A percentile compares a stretch with the other conserved stretches of the same genome.
Conservation (phyloP, 2,888 invertebrate genomes). For the Aplocera efformata region DNA sequence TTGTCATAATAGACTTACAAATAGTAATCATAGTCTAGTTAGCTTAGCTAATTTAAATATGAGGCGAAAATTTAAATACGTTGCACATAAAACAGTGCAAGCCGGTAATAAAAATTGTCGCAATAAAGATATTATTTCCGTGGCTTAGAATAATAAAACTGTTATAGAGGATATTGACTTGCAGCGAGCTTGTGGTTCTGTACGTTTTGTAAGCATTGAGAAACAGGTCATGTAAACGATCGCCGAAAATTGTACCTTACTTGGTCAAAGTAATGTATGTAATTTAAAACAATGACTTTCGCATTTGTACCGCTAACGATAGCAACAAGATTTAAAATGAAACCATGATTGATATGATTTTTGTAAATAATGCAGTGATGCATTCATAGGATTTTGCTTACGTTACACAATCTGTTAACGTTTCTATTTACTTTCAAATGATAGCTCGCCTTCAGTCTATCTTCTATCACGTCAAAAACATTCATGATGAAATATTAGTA, state of each 20-base stretch:
- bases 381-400: conserved; percentile 5
- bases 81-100: conserved; percentile 41
- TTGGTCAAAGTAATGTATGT: no score
- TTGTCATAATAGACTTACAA: no score
- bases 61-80: conserved; percentile 30
- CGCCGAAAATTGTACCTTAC: no score
- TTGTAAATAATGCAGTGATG: conserved; percentile 11
- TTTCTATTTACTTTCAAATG: conserved; percentile 11
- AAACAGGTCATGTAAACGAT: no score
- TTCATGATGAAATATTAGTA: conserved; percentile 30
- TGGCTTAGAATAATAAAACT: conserved; percentile 42
- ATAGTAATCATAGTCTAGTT: not conserved
- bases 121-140: conserved; percentile 42
- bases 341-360: no score
- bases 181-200: no score
- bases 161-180: conserved; percentile 20
- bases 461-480: conserved; percentile 31
- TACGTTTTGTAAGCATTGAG: no score
- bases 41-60: conserved; percentile 43
- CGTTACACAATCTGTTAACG: not conserved
- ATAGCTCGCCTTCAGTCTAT: conserved; percentile 15
- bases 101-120: conserved; percentile 44
- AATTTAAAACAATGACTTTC: no score
- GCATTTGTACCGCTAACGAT: no score
- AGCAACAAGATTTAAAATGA: no score